Base-by-base conservation (phyloP, 2,113 vertebrate species). In the Dipodomys stephensi region DNA sequence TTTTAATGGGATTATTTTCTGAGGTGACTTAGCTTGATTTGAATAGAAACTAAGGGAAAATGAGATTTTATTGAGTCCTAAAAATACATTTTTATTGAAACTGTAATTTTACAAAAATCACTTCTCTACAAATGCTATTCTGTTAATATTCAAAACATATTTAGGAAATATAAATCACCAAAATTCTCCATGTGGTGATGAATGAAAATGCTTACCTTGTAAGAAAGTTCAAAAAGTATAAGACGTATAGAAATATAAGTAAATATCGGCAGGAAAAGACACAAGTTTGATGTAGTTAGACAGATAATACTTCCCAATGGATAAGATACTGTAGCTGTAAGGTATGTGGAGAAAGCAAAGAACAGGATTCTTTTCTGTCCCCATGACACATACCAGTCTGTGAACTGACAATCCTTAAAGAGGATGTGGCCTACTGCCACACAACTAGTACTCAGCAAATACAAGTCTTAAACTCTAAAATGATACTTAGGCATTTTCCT, bases 41-140 rank as follows among this genome's bases (percentile, higher is more conserved):
- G 89, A 91, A 87, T 81, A 73, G 68, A 95, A 87, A 49, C 27
- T 86, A 76, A 22, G 84, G 64, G 78, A 49, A 96, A 96, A 87
- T 84, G 84, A 87, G 73, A 60, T 60, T 39, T 8, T 53, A 35
- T 87, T 84, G 35, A 76, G 13, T 84, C 2, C 6, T 81, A 87
- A 39, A 22, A 7, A 82, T 67, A 89, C 95, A 78, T 81, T 57
- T 57, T 57, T 71, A 88, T 69, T 65, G 82, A 69, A 23, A 69
- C 12, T 78, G 83, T 46, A 32, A 8, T 53, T 82, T 68, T 23
- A 74, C 9, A 71, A 95, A 95, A 87, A 74, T 72, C 53, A 88
- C 62, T 84, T 76, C 65, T 28, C 23, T 57, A 25, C 15, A 28
- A 0, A 39, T 39, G 49, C 16, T 73, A 57, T 78, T 77, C 28